Evolutionary conservation across 1,140 invertebrate species (phyloP), one percentile per base, ranked within the genome.

Genomic region (Trichoplusia ni): DNA sequence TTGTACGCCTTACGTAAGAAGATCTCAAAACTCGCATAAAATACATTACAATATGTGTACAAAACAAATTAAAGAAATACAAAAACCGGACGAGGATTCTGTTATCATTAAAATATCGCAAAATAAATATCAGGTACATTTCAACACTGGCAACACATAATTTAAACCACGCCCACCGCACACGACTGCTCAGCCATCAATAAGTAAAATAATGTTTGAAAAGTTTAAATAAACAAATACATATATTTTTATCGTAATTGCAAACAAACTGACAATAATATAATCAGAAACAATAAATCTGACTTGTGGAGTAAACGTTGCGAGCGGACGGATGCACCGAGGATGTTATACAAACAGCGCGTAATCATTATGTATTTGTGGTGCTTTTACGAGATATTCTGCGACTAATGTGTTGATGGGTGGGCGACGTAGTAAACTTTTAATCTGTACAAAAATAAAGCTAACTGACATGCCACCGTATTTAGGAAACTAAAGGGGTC

Each of bases 241-340:
- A 29, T 35, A 33, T 31, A 42, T 60, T 46, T 60, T 60, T 47
- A 29, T 60, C 31, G 29, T 46, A 47, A 49, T 61, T 25, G 13
- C 14, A 38, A 61, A 61, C 44, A 61, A 6, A 38, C 44, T 38
- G 42, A 49, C 44, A 61, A 61, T 61, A 38, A 49, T 38, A 49
- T 35, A 60, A 60, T 60, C 42, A 49, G 14, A 60, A 49, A 47
- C 19, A 61, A 46, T 47, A 46, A 60, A 60, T 21, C 31, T 23
- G 25, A 25, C 40, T 27, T n/a, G 9, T 31, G 18, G 27, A 9
- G 42, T 60, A 47, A 60, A 60, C 56, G 47, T n/a, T n/a, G 0
- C 13, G 6, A 6, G n/a, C 18, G 16, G 23, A 11, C 60, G 25
- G 31, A 31, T 51, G 46, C 35, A 56, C 11, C 21, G 19, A n/a